Evolutionary conservation across 1,140 invertebrate genomes (phyloP), one percentile per base, ranked within the genome.

Genomic region (Aphelinus atriplicis): DNA sequence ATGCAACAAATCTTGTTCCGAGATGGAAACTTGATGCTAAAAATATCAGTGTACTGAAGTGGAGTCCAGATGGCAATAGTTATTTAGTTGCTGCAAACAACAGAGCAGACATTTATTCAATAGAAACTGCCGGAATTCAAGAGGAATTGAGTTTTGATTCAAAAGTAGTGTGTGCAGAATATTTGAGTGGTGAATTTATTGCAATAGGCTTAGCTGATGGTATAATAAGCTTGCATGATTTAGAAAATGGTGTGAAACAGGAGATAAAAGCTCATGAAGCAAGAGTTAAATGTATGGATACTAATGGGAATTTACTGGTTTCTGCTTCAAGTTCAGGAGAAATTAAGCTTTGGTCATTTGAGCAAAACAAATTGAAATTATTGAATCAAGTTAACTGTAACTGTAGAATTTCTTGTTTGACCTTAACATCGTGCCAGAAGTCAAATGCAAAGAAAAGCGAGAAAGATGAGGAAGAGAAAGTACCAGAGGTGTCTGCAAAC

Each of bases 1-100:
- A 95, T 84, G 93, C 94, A 1, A 96, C 93, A 2, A 97, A 98
- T 85, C 86, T 98, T 45, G 88, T 90, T 42, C 92, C 89, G 62
- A 92, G 92, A 82, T 83, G 91, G 86, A 85, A 88, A 83, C 48
- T 78, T 1, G 79, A 89, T 80, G 83, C 90, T 81, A 85, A 87
- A 81, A 80, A 82, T 85, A 80, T 91, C 83, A 79, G 90, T 84
- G 76, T 91, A 85, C 80, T 91, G 84, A 72, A 89, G 72, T 94
- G 93, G 90, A 91, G 90, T 67, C 92, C 92, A 7, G 88, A 89
- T 80, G 95, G 95, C 9, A 87, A 90, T 26, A 90, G 90, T 75
- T 97, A 96, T 86, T 90, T 92, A 3, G 83, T 97, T 10, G 90
- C 90, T 55, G 92, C 92, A 55, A 91, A 92, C 58, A 91, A 90